Percentiles rank a stretch among this genome's conserved stretches.
Conservation (phyloP, 2,113 vertebrate species). For the Sialia sialis region DNA sequence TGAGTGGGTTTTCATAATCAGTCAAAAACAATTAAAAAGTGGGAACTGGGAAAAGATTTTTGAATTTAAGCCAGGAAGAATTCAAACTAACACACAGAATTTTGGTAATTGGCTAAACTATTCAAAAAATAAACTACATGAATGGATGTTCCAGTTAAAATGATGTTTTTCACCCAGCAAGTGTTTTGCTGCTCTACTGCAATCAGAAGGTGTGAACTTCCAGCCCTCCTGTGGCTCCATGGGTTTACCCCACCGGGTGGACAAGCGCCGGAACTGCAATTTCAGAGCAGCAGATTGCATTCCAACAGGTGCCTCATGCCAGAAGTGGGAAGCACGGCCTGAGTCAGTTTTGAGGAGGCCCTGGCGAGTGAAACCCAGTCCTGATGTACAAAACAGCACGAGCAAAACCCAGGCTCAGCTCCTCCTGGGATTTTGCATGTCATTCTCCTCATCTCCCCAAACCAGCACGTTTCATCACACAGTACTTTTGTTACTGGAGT, state of each 20-base stretch:
- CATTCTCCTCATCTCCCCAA: background rate
- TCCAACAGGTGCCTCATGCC: fast-evolving
- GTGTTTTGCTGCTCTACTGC: background rate
- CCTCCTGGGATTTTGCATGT: fast-evolving
- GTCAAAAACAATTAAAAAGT: background rate
- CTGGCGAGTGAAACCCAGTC: background rate
- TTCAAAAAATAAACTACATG: fast-evolving
- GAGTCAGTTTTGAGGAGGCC: background rate
- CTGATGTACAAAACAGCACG: background rate
- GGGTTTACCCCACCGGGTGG: background rate
- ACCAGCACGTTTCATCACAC: background rate
- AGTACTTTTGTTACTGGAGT: background rate
- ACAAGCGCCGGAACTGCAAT: background rate
- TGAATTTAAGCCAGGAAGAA: background rate
- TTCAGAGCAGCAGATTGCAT: fast-evolving
- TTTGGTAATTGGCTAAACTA: background rate
- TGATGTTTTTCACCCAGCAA: background rate
- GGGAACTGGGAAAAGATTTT: background rate
- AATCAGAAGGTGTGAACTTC: background rate
- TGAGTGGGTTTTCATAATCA: background rate
- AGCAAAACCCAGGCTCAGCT: background rate
- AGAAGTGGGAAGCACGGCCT: fast-evolving
- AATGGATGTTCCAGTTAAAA: background rate
- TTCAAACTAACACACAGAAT: background rate
- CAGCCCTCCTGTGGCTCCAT: fast-evolving